Conservation (phyloP, 2,888 invertebrate species). For the Dastarcus helophoroides region DNA sequence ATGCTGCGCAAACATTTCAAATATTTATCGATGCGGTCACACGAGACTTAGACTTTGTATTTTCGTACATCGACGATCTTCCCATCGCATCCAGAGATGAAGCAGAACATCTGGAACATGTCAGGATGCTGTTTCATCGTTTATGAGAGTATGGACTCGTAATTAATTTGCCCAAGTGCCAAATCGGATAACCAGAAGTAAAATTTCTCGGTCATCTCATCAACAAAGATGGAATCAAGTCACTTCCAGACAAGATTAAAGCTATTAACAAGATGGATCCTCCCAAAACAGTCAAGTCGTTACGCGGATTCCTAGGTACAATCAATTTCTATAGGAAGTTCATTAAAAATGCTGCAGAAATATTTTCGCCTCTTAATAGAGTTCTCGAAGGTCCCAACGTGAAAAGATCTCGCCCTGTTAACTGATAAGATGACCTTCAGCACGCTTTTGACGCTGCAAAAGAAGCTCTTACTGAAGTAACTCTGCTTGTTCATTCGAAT, state of each 20-base stretch:
- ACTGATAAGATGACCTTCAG: conserved; percentile 6
- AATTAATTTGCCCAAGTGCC: conserved; percentile 23
- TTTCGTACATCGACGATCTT: conserved; percentile 28
- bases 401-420: conserved; percentile 1
- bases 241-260: conserved; percentile 10
- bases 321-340: conserved; percentile 12
- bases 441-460: conserved; percentile 6
- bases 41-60: conserved; percentile 21
- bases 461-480: conserved; percentile 4
- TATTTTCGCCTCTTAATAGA: conserved; percentile 3
- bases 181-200: conserved; percentile 17
- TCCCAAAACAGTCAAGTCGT: conserved; percentile 3
- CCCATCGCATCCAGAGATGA: conserved; percentile 19
- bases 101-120: conserved; percentile 16
- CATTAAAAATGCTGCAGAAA: conserved; percentile 9
- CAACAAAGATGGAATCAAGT: conserved; percentile 20
- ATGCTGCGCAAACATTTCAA: conserved; percentile 30
- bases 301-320: conserved; percentile 9
- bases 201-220: conserved; percentile 17
- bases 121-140: conserved; percentile 17
- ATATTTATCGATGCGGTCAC: conserved; percentile 25
- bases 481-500: conserved; percentile 8
- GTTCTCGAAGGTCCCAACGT: not conserved
- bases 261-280: conserved; percentile 3
- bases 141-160: conserved; percentile 18